Conservation (phyloP, 2,888 invertebrate species). For the Prenolepis imparis region DNA sequence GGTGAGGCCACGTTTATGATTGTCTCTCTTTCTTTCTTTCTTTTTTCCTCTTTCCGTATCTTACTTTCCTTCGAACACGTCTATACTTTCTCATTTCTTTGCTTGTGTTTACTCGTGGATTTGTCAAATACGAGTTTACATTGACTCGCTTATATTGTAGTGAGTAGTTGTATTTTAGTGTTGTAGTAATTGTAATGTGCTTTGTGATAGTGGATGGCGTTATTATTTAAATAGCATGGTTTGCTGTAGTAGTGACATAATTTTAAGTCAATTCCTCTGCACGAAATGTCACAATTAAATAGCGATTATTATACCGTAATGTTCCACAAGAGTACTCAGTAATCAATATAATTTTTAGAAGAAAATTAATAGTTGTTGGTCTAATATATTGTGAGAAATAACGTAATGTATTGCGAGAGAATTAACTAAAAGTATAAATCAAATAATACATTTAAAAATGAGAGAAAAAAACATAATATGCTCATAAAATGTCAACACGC, state of each 20-base stretch:
- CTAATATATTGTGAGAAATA: slow-evolving; percentile 7
- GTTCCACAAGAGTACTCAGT: neutral
- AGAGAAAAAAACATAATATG: slow-evolving; percentile 5
- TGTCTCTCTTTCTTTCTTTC: slow-evolving; percentile 4
- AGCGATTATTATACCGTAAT: slow-evolving; percentile 3
- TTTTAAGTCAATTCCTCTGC: slow-evolving; percentile 15
- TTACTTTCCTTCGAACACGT: neutral
- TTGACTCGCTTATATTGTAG: slow-evolving; percentile 2
- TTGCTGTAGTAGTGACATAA: slow-evolving; percentile 24
- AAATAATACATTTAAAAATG: neutral
- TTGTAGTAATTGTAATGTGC: slow-evolving; percentile 30
- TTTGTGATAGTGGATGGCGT: slow-evolving; percentile 56
- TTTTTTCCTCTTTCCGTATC: neutral
- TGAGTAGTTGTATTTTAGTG: neutral
- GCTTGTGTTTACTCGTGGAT: slow-evolving; percentile 44
- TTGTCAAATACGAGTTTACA: slow-evolving; percentile 14
- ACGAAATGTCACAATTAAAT: slow-evolving; percentile 7
- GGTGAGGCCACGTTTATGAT: slow-evolving; percentile 88
- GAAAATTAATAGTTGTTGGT: neutral
- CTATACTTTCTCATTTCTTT: slow-evolving; percentile 36
- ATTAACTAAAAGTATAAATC: slow-evolving; percentile 14
- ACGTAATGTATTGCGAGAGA: slow-evolving; percentile 10
- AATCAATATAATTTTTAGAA: slow-evolving; percentile 10
- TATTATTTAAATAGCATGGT: slow-evolving; percentile 42
- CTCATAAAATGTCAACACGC: neutral